A percentile compares a stretch with the other conserved stretches of the same genome.
Conservation (phyloP, 2,888 invertebrate species). For the Lasioglossum leucozonium region DNA sequence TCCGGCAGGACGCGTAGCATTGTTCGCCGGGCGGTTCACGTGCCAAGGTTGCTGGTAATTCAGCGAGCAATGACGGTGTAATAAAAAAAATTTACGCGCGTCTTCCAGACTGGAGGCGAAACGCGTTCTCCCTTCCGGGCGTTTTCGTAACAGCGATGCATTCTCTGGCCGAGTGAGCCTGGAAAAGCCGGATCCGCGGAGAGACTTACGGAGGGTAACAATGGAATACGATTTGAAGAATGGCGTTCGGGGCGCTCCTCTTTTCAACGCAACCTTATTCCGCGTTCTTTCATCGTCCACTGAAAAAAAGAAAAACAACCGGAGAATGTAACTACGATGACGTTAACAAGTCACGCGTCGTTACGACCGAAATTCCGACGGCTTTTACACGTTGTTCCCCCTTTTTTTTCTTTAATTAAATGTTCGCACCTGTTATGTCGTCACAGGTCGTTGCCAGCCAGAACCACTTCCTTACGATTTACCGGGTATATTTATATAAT, state of each 20-base stretch:
- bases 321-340: background rate
- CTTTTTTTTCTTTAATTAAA: background rate
- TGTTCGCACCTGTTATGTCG: background rate
- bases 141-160: constrained; percentile 40
- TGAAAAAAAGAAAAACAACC: background rate
- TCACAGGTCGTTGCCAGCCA: background rate
- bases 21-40: constrained; percentile 67
- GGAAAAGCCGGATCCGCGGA: constrained; percentile 10
- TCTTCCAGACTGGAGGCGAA: constrained; percentile 50
- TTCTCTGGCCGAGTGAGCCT: constrained; percentile 13
- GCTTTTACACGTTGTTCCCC: background rate
- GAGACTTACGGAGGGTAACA: constrained; percentile 27
- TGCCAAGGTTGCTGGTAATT: constrained; percentile 76
- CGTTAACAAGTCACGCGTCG: constrained; percentile 3
- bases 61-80: constrained; percentile 60
- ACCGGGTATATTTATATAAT: background rate
- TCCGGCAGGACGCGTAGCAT: constrained; percentile 60
- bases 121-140: constrained; percentile 38
- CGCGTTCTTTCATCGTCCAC: background rate
- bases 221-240: constrained; percentile 45
- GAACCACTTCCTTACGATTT: background rate
- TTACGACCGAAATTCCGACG: background rate
- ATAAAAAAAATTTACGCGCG: constrained; percentile 70
- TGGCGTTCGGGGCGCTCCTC: constrained; percentile 1
- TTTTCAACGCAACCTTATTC: background rate